phyloP scores from a whole-genome alignment of 2,797 vertebrate genomes.

The Cryptoprocta ferox region DNA sequence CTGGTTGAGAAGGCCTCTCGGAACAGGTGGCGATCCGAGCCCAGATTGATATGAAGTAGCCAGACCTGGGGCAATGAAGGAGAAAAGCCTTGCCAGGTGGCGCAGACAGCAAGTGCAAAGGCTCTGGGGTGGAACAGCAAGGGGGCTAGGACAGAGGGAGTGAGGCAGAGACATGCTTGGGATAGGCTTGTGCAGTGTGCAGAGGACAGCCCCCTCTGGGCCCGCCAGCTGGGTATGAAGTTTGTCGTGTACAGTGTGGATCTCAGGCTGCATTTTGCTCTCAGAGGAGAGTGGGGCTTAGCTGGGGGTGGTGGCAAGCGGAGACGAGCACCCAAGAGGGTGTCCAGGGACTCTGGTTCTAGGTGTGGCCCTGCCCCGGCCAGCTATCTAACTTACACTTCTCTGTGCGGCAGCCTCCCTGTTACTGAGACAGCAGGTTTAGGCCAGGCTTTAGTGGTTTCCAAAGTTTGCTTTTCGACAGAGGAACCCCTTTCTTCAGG shows the following conservation, averaged over 20 bases:
- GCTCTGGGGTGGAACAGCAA: background rate
- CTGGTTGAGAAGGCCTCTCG: background rate
- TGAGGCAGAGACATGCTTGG: background rate
- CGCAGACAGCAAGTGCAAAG: background rate
- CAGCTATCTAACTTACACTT: background rate
- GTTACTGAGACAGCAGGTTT: background rate
- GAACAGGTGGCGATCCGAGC: background rate
- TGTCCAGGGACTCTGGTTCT: background rate
- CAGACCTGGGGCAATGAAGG: background rate
- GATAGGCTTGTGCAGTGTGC: background rate
- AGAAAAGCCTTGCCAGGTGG: background rate
- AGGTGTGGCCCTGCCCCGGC: background rate
- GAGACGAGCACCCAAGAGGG: background rate
- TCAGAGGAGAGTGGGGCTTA: background rate
- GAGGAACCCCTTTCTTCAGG: background rate
- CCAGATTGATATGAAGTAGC: background rate
- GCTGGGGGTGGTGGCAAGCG: background rate
- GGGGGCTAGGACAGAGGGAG: background rate
- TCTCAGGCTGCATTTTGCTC: background rate
- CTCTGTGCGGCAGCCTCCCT: background rate
- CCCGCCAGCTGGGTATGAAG: background rate
- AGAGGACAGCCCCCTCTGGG: background rate
- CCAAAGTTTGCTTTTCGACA: background rate
- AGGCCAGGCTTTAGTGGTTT: background rate
- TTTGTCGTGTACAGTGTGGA: background rate